Base-by-base conservation (phyloP, 2,113 vertebrate species). In the Nothobranchius kuhntae region DNA sequence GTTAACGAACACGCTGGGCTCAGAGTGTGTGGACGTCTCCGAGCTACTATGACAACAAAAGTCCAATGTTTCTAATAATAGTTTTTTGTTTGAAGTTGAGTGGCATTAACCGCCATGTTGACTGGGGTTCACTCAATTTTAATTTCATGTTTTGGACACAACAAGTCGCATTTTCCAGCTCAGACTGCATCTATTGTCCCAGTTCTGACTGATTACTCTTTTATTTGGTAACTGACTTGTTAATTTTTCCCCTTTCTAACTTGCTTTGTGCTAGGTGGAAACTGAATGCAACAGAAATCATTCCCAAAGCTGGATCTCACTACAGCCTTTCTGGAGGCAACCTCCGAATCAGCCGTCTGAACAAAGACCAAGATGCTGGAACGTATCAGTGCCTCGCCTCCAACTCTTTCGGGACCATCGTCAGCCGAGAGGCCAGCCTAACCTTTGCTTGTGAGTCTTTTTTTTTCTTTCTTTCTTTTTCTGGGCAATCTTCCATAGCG, bases 381-480 rank as follows among this genome's bases (percentile, higher is more conserved):
- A 96, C 87, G 0, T 99, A 98, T 90, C 98, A 98, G 87, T 99
- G 98, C 87, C 91, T 96, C 63, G 96, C 96, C 73, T 94, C 95
- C 89, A 99, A 98, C 87, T 93, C 95, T 0, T 95, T 98, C 0
- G 98, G 98, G 86, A 98, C 96, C 2, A 92, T 98, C 1, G 89
- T 98, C 81, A 98, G 97, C 92, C 93, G 94, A 86, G 95, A 97
- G 88, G 96, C 96, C 57, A 93, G 90, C 72, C 95, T 99, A 68
- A 96, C 95, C 79, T 99, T 99, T 88, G 96, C 97, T 52, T 99
- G 97, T 98, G 84, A 98, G 97, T 97, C 78, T 45, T 30, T 30
- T 81, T 13, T 0, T 15, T 13, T 47, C 7, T 55, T 3, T 35
- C 30, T 61, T 0, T 15, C 13, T 47, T 8, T 55, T 3, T 35